Percentiles rank a stretch among this genome's conserved stretches.
Evolutionary conservation across 1,140 invertebrate genomes (phyloP).

Genomic region (Aradophagus sp.): DNA sequence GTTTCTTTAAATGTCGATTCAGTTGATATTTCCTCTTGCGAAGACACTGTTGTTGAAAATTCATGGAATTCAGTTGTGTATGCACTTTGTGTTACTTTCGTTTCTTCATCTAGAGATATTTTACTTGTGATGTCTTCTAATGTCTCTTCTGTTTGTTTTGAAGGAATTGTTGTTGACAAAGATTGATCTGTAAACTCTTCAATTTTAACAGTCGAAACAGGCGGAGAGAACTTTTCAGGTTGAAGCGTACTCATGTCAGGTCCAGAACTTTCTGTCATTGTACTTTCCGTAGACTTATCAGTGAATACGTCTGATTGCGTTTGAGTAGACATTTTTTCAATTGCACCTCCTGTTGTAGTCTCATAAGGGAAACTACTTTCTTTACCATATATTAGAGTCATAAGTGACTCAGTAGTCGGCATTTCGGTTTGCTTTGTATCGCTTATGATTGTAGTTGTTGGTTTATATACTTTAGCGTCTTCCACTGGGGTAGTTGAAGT

Average conservation of each 20-base stretch:
- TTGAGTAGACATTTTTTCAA: conserved; percentile 20
- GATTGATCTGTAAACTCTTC: conserved; percentile 37
- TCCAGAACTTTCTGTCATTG: too few species aligned
- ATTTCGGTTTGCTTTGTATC: conserved; percentile 46
- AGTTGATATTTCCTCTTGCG: too few species aligned
- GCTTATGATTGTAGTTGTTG: conserved; percentile 14
- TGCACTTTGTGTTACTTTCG: conserved; percentile 26
- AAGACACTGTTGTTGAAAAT: conserved; percentile 30
- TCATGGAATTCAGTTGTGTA: conserved; percentile 30
- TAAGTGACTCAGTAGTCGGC: conserved; percentile 39
- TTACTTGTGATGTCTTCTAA: conserved; percentile 26
- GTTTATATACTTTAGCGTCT: conserved; percentile 14
- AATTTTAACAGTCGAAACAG: conserved; percentile 17
- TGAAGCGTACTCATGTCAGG: too few species aligned
- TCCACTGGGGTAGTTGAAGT: conserved; percentile 1
- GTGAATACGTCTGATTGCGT: too few species aligned
- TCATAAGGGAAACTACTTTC: conserved; percentile 10
- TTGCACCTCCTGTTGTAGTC: conserved; percentile 19
- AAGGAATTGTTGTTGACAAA: conserved; percentile 6
- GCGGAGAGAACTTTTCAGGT: too few species aligned
- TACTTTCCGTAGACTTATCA: too few species aligned
- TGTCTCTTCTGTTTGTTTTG: conserved; percentile 40
- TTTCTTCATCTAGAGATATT: conserved; percentile 22
- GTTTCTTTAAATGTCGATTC: too few species aligned
- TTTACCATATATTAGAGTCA: conserved; percentile 30